These are phyloP conservation scores for Cynopterus brachyotis DNA, from an alignment of 2,113 vertebrate species.

Conservation along the genomic window DNA sequence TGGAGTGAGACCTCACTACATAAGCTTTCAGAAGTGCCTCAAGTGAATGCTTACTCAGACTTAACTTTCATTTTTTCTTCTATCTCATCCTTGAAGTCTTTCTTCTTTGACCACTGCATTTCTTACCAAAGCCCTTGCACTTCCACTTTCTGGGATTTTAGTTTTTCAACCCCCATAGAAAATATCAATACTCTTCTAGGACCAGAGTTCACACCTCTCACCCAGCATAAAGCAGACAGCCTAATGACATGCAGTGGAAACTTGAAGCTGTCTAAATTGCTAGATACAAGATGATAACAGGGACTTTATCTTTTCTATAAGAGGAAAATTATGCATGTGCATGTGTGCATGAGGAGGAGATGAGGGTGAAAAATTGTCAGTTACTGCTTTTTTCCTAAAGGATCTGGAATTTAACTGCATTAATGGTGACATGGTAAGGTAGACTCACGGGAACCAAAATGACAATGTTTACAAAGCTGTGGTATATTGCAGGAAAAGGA, in stretches of 20 bases:
- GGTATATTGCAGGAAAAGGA: not conserved
- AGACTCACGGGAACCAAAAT: not conserved
- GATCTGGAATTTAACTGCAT: not conserved
- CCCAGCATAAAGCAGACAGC: not conserved
- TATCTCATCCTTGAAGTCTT: not conserved
- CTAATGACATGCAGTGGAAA: not conserved
- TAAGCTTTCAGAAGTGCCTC: not conserved
- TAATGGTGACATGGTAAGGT: not conserved
- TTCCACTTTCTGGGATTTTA: not conserved
- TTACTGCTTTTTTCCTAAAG: not conserved
- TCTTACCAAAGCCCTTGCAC: not conserved
- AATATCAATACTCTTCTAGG: not conserved
- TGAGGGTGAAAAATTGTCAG: not conserved
- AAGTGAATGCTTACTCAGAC: not conserved
- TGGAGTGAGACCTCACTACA: not conserved
- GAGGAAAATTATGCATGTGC: not conserved
- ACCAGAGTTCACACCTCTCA: not conserved
- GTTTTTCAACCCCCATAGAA: not conserved
- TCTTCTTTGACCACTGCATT: not conserved
- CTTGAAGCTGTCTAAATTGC: not conserved
- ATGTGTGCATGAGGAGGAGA: not conserved
- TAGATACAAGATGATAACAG: not conserved
- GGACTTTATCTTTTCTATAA: not conserved
- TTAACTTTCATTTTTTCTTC: not conserved
- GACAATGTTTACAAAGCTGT: not conserved